phyloP scores from a whole-genome alignment of 2,888 invertebrate species.

The Ectemnius continuus region DNA sequence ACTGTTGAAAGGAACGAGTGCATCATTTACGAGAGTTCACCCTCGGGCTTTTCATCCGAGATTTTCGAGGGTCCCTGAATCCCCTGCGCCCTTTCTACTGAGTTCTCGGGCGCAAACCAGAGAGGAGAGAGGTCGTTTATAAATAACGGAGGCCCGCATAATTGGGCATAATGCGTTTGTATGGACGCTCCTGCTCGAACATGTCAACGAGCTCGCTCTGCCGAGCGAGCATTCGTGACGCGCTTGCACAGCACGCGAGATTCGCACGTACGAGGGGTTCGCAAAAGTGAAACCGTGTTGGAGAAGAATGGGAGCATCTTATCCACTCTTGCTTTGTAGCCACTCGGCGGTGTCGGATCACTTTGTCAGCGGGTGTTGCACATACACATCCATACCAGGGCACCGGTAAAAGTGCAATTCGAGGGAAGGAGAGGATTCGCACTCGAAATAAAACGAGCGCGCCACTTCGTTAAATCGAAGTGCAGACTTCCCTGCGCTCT shows the following conservation, averaged over 20 bases:
- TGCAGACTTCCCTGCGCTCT: no score
- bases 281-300: constrained; percentile 11
- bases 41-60: constrained; percentile 4
- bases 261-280: background rate
- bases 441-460: no score
- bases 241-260: background rate
- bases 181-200: background rate
- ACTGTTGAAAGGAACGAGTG: background rate
- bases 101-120: background rate
- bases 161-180: constrained; percentile 11
- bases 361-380: constrained; percentile 7
- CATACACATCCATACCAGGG: background rate
- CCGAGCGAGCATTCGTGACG: background rate
- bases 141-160: constrained; percentile 10
- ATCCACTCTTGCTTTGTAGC: constrained; percentile 2
- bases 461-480: no score
- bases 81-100: background rate
- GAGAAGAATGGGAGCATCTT: constrained; percentile 8
- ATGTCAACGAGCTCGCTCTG: constrained; percentile 1
- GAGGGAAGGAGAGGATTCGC: no score
- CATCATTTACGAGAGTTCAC: constrained; percentile 4
- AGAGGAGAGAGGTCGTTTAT: background rate
- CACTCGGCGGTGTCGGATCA: constrained; percentile 4
- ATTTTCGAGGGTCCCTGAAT: background rate
- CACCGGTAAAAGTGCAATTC: no score